A percentile compares a stretch with the other conserved stretches of the same genome.
These are phyloP conservation scores for Onchidella celtica DNA, from an alignment of 2,888 invertebrate species.

Conservation along the genomic window DNA sequence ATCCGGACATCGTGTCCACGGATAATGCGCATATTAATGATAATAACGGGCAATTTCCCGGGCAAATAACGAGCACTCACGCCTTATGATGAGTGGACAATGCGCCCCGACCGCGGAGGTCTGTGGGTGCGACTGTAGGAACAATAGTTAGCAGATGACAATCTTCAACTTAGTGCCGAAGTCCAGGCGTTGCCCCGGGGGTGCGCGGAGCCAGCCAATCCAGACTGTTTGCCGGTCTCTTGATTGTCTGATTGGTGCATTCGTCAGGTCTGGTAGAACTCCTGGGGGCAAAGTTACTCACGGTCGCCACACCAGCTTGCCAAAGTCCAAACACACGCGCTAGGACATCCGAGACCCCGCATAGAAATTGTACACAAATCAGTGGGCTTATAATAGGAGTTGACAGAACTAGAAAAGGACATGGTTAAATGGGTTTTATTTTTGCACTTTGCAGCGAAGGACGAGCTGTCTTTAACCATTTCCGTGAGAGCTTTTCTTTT, in stretches of 20 bases:
- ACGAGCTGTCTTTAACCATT: too few species aligned
- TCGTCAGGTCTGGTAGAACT: too few species aligned
- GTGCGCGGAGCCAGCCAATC: background rate
- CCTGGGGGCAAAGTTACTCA: too few species aligned
- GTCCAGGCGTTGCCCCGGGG: conserved; percentile 18
- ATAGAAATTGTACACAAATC: too few species aligned
- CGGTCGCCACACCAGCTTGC: too few species aligned
- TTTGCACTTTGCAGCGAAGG: too few species aligned
- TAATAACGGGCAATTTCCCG: conserved; percentile 40
- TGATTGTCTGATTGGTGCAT: background rate
- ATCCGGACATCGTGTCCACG: conserved; percentile 25
- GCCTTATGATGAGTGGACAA: conserved; percentile 37
- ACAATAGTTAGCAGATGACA: conserved; percentile 43
- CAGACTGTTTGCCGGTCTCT: background rate
- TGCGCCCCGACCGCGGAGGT: background rate
- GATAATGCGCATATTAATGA: conserved; percentile 41
- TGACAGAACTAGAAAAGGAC: too few species aligned
- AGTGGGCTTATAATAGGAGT: too few species aligned
- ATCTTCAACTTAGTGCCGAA: conserved; percentile 5
- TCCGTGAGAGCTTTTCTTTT: too few species aligned
- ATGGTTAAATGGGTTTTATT: too few species aligned
- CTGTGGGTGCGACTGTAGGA: background rate
- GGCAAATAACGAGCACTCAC: conserved; percentile 28
- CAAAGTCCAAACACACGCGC: too few species aligned
- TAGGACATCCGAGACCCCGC: too few species aligned